phyloP scores from a whole-genome alignment of 2,888 invertebrate species.

The Tanypteryx hageni region DNA sequence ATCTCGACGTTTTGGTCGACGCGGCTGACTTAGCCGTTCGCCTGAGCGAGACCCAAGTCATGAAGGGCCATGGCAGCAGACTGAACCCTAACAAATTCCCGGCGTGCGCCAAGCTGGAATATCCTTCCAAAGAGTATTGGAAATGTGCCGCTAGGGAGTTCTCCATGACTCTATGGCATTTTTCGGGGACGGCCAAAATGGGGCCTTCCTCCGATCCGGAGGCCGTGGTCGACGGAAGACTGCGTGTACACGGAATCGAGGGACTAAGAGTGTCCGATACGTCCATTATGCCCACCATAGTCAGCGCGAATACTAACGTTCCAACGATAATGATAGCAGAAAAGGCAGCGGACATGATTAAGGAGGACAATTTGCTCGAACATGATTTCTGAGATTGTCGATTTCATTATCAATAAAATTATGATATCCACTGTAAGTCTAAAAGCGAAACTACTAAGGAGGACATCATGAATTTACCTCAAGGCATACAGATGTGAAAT shows the following conservation, averaged over 20 bases:
- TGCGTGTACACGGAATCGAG: constrained; percentile 77
- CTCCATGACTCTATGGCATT: constrained; percentile 81
- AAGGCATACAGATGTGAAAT: no score
- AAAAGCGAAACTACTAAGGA: no score
- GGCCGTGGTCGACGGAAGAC: constrained; percentile 77
- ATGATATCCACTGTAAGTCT: no score
- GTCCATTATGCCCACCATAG: constrained; percentile 77
- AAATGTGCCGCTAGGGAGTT: constrained; percentile 78
- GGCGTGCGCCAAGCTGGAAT: constrained; percentile 73
- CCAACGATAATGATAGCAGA: constrained; percentile 76
- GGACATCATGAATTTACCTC: no score
- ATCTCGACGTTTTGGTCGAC: constrained; percentile 77
- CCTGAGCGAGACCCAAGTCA: constrained; percentile 74
- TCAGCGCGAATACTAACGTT: constrained; percentile 80
- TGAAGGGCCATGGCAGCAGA: constrained; percentile 73
- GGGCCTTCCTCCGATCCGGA: constrained; percentile 75
- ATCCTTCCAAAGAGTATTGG: constrained; percentile 77
- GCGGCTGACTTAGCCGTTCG: constrained; percentile 75
- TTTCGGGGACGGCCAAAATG: constrained; percentile 85
- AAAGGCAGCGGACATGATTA: constrained; percentile 74
- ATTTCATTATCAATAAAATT: no score
- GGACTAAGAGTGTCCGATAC: constrained; percentile 78
- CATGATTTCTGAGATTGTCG: no score
- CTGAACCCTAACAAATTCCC: constrained; percentile 73
- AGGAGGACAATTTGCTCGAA: constrained; percentile 62